Evolutionary conservation across 2,888 invertebrate species (phyloP), one percentile per base, ranked within the genome.

Genomic region (Brachyopa scutellaris): DNA sequence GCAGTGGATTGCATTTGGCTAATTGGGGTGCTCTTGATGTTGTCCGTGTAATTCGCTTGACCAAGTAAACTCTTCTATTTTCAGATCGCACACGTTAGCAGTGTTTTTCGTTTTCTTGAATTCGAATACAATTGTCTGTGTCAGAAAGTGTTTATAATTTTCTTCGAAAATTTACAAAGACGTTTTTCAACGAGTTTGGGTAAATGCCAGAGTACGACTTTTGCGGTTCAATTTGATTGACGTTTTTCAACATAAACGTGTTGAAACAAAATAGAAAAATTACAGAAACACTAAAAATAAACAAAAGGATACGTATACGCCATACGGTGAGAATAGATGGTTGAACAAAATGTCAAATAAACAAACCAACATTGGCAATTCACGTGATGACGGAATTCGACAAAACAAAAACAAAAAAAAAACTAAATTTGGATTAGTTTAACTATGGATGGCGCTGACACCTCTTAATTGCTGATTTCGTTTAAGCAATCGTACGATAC

Each of bases 361-460:
- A 59, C 51, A 67, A 59, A 31, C 13, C 47, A 57, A 59, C 49
- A 29, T 59, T 42, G 67, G 45, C 51, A 74, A 51, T 26, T 67
- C 74, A 80, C 79, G 74, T 69, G 74, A 69, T 61, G 74, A 61
- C 62, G 49, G 59, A 51, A 78, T 78, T 72, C 42, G 21, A 31
- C 26, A 42, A 70, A 64, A n/a, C n/a, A n/a, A n/a, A 70, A 77
- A 57, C 17, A 26, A 6, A 26, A 26, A 47, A 69, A 64, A 70
- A 70, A 57, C 17, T 36, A 31, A 61, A 33, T 40, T 77, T 49
- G 73, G 55, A 55, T 62, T 62, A 19, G 47, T 40, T 26, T 40
- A 19, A 55, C 47, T 19, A 31, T 74, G 61, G 9, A 57, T 55
- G 79, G 79, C 79, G 79, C 79, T 80, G 79, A 80, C 79, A 74